phyloP scores from a whole-genome alignment of 1,140 invertebrate species.

The Drepana arcuata region DNA sequence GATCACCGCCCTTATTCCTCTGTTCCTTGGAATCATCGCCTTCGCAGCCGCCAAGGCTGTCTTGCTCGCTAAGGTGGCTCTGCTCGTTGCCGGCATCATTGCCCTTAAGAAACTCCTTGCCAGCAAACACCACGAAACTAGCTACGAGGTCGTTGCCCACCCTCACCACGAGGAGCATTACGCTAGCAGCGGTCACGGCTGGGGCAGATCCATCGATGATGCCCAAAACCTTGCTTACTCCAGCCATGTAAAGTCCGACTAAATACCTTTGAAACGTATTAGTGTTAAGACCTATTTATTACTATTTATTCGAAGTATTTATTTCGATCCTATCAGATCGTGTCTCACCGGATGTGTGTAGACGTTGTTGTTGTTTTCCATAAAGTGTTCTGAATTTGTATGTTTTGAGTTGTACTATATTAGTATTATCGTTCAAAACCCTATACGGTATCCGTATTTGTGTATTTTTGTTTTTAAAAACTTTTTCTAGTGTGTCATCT shows the following conservation, averaged over 20 bases:
- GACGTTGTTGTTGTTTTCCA: slow-evolving; percentile 50
- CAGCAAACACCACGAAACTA: slow-evolving; percentile 77
- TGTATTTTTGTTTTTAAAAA: slow-evolving; percentile 54
- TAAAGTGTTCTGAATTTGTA: slow-evolving; percentile 59
- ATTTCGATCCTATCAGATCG: slow-evolving; percentile 22
- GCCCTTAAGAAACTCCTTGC: slow-evolving; percentile 85
- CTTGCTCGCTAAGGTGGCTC: slow-evolving; percentile 84
- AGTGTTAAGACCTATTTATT: background rate
- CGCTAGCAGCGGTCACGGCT: slow-evolving; percentile 69
- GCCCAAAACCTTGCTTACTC: slow-evolving; percentile 78
- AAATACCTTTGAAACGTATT: too few relatives aligned
- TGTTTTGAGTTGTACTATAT: slow-evolving; percentile 54
- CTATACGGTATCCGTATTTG: slow-evolving; percentile 69
- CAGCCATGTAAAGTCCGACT: slow-evolving; percentile 69
- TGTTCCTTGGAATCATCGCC: slow-evolving; percentile 83
- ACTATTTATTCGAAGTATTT: slow-evolving; percentile 22
- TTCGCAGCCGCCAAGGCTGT: slow-evolving; percentile 88
- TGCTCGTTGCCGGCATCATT: slow-evolving; percentile 82
- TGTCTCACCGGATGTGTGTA: slow-evolving; percentile 13
- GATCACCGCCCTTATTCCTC: slow-evolving; percentile 82
- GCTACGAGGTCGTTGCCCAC: slow-evolving; percentile 82
- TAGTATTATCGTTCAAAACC: slow-evolving; percentile 54
- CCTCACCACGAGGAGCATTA: slow-evolving; percentile 76
- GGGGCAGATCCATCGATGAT: slow-evolving; percentile 73
- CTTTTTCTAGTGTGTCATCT: slow-evolving; percentile 18